Percentiles rank a stretch among this genome's conserved stretches.
Conservation (phyloP, 1,140 invertebrate genomes). For the Drosophila miranda region DNA sequence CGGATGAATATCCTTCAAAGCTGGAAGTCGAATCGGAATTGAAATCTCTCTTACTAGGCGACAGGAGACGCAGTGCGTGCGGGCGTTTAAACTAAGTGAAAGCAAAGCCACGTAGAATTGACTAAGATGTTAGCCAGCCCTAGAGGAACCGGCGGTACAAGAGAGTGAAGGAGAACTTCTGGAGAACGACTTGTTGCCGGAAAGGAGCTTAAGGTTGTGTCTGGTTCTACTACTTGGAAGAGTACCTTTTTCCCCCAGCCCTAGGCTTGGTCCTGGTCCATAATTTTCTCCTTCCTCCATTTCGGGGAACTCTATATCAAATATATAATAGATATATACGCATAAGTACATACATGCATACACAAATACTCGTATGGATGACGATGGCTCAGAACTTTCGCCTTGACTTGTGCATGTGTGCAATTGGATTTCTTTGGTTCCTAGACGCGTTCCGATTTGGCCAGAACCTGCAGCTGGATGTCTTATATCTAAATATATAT, state of each 20-base stretch:
- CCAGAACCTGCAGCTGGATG: conserved; percentile 20
- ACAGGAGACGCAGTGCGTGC: conserved; percentile 33
- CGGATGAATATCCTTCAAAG: background rate
- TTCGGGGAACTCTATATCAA: too few species aligned
- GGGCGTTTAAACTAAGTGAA: conserved; percentile 22
- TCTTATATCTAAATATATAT: conserved; percentile 34
- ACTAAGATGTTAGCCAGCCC: conserved; percentile 27
- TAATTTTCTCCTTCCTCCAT: too few species aligned
- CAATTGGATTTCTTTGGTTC: conserved; percentile 14
- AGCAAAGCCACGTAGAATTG: conserved; percentile 40
- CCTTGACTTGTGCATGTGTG: too few species aligned
- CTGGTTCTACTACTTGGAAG: background rate
- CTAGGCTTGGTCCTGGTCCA: too few species aligned
- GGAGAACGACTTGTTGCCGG: background rate
- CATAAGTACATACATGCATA: background rate
- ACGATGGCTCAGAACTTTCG: too few species aligned
- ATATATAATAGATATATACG: too few species aligned
- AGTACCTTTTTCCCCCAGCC: background rate
- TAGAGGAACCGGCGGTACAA: background rate
- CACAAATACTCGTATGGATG: background rate
- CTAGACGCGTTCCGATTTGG: conserved; percentile 14
- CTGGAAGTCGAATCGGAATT: background rate
- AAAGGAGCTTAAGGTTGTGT: conserved; percentile 14
- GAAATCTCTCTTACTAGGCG: too few species aligned
- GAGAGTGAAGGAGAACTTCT: too few species aligned